A percentile compares a stretch with the other conserved stretches of the same genome.
These are phyloP conservation scores for Hetaerina americana DNA, from an alignment of 1,140 invertebrate genomes.

Conservation along the genomic window DNA sequence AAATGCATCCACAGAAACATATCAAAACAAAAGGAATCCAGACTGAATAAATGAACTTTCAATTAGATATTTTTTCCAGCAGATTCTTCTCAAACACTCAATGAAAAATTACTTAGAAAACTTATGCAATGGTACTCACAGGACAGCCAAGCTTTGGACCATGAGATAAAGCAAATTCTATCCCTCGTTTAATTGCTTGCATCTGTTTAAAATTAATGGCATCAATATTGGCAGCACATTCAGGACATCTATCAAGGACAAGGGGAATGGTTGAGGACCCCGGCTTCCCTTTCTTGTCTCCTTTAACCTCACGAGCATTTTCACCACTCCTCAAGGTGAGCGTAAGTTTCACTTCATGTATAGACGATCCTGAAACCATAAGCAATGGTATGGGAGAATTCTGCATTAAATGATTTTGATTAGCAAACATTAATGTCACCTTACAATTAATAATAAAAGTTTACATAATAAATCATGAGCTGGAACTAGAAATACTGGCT, in stretches of 20 bases:
- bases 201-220: conserved; percentile 43
- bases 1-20: too few relatives aligned
- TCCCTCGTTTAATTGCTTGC: conserved; percentile 43
- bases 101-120: conserved; percentile 5
- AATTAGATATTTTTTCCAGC: too few relatives aligned
- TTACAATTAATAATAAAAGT: too few relatives aligned
- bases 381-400: too few relatives aligned
- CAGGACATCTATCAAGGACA: conserved; percentile 46
- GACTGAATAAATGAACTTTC: too few relatives aligned
- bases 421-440: too few relatives aligned
- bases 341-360: neutral
- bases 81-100: too few relatives aligned
- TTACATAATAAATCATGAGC: too few relatives aligned
- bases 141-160: conserved; percentile 61
- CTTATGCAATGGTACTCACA: conserved; percentile 25
- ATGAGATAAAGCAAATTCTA: conserved; percentile 44
- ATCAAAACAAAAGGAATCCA: too few relatives aligned
- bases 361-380: neutral
- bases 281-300: too few relatives aligned
- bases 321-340: neutral
- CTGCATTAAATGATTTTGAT: too few relatives aligned
- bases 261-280: conserved; percentile 18
- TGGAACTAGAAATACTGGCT: too few relatives aligned
- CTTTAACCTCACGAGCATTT: neutral
- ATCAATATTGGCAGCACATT: conserved; percentile 47